A percentile compares a stretch with the other conserved stretches of the same genome.
Evolutionary conservation across 2,888 invertebrate species (phyloP).

Genomic region (Amphipyra tragopoginis): DNA sequence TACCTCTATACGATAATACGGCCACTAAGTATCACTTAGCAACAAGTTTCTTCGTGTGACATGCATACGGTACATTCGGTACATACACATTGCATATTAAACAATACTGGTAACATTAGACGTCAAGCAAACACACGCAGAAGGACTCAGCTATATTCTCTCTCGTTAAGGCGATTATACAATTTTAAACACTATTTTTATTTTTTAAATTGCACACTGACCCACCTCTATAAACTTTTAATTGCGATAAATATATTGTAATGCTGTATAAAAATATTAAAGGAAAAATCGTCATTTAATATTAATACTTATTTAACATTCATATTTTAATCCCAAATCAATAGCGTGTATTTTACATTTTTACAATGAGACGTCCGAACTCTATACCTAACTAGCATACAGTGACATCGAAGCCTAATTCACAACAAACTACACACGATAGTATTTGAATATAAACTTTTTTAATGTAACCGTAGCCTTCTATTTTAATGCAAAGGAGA

Average conservation of each 20-base stretch:
- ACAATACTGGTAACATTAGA: slow-evolving; percentile 74
- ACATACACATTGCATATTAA: slow-evolving; percentile 71
- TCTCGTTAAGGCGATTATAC: slow-evolving; percentile 89
- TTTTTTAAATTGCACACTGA: slow-evolving; percentile 87
- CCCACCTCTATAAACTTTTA: slow-evolving; percentile 89
- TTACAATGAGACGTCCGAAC: slow-evolving; percentile 87
- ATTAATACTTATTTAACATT: slow-evolving; percentile 86
- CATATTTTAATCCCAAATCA: slow-evolving; percentile 82
- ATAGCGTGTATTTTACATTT: slow-evolving; percentile 89
- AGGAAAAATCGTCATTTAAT: slow-evolving; percentile 88
- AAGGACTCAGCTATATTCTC: slow-evolving; percentile 88
- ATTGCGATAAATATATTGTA: slow-evolving; percentile 88
- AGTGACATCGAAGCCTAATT: slow-evolving; percentile 86
- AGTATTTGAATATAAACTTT: slow-evolving; percentile 82
- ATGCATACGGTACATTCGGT: slow-evolving; percentile 66
- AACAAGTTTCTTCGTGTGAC: slow-evolving; percentile 66
- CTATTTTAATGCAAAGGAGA: slow-evolving; percentile 87
- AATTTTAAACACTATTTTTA: slow-evolving; percentile 82
- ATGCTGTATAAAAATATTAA: slow-evolving; percentile 90
- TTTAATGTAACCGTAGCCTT: slow-evolving; percentile 81
- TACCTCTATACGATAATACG: slow-evolving; percentile 39
- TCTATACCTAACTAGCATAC: slow-evolving; percentile 85
- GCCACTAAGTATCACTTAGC: slow-evolving; percentile 62
- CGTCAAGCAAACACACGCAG: slow-evolving; percentile 83
- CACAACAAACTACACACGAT: slow-evolving; percentile 88